phyloP scores from a whole-genome alignment of 1,140 invertebrate species.

The Pseudobourletiella spinata region DNA sequence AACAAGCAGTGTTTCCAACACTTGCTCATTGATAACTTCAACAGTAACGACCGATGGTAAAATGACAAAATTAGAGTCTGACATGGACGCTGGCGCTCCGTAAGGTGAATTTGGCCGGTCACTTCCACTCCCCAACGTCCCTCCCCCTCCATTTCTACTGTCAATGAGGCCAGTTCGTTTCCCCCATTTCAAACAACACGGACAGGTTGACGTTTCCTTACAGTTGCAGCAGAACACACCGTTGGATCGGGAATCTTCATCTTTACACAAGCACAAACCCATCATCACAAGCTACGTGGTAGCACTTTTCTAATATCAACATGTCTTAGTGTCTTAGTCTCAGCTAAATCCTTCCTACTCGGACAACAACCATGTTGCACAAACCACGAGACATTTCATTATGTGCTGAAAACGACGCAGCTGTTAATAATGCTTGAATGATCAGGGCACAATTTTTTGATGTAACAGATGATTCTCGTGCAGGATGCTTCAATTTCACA shows the following conservation, averaged over 20 bases:
- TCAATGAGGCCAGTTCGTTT: constrained; percentile 22
- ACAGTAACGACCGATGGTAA: constrained; percentile 19
- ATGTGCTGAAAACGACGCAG: too few relatives aligned
- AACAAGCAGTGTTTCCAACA: constrained; percentile 66
- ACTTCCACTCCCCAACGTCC: not conserved
- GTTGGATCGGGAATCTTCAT: constrained; percentile 24
- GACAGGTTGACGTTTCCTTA: constrained; percentile 5
- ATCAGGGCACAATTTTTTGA: too few relatives aligned
- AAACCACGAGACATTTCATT: too few relatives aligned
- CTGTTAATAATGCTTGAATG: not conserved
- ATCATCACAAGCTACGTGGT: constrained; percentile 22
- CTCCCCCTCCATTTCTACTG: not conserved
- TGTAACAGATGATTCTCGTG: too few relatives aligned
- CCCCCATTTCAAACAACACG: constrained; percentile 21
- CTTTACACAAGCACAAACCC: constrained; percentile 38
- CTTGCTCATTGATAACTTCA: constrained; percentile 54
- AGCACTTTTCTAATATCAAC: not conserved
- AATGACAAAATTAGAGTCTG: constrained; percentile 22
- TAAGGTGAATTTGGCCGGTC: constrained; percentile 25
- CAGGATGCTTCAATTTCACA: too few relatives aligned
- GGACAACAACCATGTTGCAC: too few relatives aligned
- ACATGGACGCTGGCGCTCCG: constrained; percentile 15
- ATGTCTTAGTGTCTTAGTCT: too few relatives aligned
- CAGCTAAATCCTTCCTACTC: too few relatives aligned
- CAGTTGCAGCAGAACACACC: constrained; percentile 15